These are phyloP conservation scores for Onychomys leucogaster DNA, from an alignment of 2,797 vertebrate genomes.

Conservation along the genomic window DNA sequence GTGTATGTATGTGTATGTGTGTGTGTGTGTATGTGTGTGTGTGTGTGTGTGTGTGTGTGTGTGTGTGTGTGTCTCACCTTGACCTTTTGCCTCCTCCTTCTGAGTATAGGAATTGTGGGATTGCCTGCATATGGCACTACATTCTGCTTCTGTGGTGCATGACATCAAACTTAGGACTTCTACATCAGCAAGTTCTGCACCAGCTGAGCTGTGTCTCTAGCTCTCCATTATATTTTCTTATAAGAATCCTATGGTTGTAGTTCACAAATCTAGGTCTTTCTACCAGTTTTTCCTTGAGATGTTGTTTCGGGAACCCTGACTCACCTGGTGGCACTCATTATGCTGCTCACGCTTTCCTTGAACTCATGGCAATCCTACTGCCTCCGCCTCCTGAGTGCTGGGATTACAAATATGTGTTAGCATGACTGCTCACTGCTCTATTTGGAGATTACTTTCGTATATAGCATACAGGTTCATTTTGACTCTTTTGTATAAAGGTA, in stretches of 20 bases:
- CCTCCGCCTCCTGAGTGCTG: neutral
- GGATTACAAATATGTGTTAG: neutral
- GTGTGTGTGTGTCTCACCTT: neutral
- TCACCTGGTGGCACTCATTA: neutral
- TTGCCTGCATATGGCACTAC: neutral
- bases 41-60: too few species aligned
- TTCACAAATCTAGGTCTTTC: conserved; percentile 28
- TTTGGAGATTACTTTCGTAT: neutral
- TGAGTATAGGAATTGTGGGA: neutral
- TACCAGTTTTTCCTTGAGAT: neutral
- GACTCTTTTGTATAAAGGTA: neutral
- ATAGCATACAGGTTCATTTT: neutral
- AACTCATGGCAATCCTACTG: neutral
- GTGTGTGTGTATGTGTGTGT: too few species aligned
- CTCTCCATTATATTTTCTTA: neutral
- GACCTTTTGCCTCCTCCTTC: neutral
- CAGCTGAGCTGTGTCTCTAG: neutral
- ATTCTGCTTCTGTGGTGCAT: neutral
- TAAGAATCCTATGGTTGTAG: neutral
- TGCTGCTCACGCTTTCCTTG: neutral
- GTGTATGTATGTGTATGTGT: too few species aligned
- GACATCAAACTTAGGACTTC: neutral
- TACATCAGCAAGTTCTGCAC: neutral
- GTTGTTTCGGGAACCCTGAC: neutral
- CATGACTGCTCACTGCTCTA: neutral